Evolutionary conservation across 2,113 vertebrate genomes (phyloP), one percentile per base, ranked within the genome.

Genomic region (Zapornia atra): DNA sequence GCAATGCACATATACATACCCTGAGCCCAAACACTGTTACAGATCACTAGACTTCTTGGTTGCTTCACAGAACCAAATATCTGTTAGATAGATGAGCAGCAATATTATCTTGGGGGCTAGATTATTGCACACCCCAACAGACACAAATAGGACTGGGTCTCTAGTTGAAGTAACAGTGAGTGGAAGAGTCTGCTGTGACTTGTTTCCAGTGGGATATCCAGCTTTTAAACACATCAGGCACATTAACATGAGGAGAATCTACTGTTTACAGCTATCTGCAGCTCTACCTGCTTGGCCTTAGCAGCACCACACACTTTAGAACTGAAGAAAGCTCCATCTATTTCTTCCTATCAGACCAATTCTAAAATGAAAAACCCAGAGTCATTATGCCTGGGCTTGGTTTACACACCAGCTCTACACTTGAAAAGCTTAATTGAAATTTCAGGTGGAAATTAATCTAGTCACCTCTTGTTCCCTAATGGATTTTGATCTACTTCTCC

Each of bases 391-490:
- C 96, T 91, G 38, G 64, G 91, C 78, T 91, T 72, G 84, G 82
- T 53, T 96, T 68, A 79, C 36, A 50, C 28, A 5, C 75, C 56
- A 78, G 38, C 64, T 90, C 82, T 14, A 76, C 42, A 29, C 63
- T 29, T 29, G 75, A 79, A 95, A 92, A 93, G 88, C 83, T 91
- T 87, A 90, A 92, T 84, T 94, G 90, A 92, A 93, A 94, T 92
- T 94, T 90, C 92, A 93, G 94, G 90, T 96, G 82, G 86, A 88
- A 95, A 96, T 94, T 93, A 76, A 92, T 84, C 92, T 54, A 61
- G 80, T 79, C 80, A 84, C 93, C 77, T 56, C 91, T 92, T 68
- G 72, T 38, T 96, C 86, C 88, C 73, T 89, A 86, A 75, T 96
- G 86, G 92, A 82, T 92, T 86, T 90, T 93, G 85, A 94, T 93